Evolutionary conservation across 1,140 invertebrate species (phyloP).

Genomic region (Orchesella cincta): DNA sequence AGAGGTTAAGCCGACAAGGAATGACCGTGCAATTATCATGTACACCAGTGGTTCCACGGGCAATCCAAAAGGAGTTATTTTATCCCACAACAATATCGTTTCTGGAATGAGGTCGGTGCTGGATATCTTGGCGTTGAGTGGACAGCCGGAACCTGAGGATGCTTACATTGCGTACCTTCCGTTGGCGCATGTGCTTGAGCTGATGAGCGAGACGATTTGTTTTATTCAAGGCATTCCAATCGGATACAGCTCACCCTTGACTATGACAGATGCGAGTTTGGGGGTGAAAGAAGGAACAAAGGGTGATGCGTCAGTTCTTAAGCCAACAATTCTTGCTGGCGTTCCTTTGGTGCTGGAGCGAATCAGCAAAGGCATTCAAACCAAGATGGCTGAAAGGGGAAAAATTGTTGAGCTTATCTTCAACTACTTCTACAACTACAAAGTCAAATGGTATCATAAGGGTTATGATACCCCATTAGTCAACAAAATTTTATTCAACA

Average conservation of each 20-base stretch:
- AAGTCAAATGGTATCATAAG: slow-evolving; percentile 76
- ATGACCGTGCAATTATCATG: slow-evolving; percentile 92
- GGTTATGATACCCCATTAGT: slow-evolving; percentile 82
- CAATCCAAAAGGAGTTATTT: slow-evolving; percentile 60
- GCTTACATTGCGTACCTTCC: slow-evolving; percentile 93
- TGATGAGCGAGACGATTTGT: slow-evolving; percentile 63
- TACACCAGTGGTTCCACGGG: slow-evolving; percentile 94
- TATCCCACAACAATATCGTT: slow-evolving; percentile 15
- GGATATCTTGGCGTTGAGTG: not conserved
- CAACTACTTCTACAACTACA: slow-evolving; percentile 89
- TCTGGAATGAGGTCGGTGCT: slow-evolving; percentile 13
- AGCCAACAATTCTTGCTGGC: slow-evolving; percentile 49
- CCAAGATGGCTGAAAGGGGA: slow-evolving; percentile 79
- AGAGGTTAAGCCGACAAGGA: slow-evolving; percentile 63
- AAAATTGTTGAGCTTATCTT: slow-evolving; percentile 76
- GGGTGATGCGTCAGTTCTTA: slow-evolving; percentile 85
- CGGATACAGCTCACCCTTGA: slow-evolving; percentile 93
- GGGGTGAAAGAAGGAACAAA: slow-evolving; percentile 90
- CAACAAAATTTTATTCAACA: slow-evolving; percentile 76
- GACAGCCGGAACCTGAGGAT: not conserved
- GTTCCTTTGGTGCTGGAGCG: slow-evolving; percentile 80
- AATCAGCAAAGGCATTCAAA: slow-evolving; percentile 90
- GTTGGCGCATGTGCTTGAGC: slow-evolving; percentile 94
- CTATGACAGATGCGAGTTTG: slow-evolving; percentile 91
- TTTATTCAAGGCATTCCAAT: slow-evolving; percentile 70